Percentiles rank a stretch among this genome's conserved stretches.
phyloP scores from a whole-genome alignment of 2,888 invertebrate genomes.

The Meghimatium bilineatum region DNA sequence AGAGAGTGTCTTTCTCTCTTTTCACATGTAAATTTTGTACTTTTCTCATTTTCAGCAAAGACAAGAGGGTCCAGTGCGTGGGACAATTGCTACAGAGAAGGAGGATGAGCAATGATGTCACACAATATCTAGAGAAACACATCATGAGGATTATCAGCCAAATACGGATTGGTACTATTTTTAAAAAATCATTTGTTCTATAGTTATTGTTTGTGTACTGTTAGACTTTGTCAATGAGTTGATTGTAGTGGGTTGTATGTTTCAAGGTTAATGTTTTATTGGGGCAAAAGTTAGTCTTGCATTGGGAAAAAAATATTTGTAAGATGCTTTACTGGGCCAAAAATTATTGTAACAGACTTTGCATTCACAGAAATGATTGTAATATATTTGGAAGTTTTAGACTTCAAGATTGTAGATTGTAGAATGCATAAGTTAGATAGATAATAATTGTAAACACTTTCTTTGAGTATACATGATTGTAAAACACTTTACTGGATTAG shows the following conservation, averaged over 20 bases:
- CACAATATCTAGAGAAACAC: background rate
- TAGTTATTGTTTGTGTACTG: constrained; percentile 19
- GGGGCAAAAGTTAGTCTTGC: no score
- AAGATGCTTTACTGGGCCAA: no score
- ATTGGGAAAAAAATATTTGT: no score
- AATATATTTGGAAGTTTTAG: no score
- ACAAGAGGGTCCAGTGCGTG: constrained; percentile 50
- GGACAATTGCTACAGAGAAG: constrained; percentile 50
- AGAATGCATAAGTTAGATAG: no score
- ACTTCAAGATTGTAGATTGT: no score
- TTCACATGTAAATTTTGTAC: no score
- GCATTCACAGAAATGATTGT: no score
- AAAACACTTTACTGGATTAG: background rate
- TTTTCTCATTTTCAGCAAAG: constrained; percentile 50
- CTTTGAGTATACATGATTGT: background rate
- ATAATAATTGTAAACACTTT: no score
- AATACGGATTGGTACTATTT: constrained; percentile 1
- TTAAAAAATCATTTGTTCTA: constrained; percentile 1
- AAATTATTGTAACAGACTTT: no score
- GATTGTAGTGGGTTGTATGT: background rate
- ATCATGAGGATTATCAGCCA: background rate
- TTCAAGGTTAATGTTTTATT: background rate
- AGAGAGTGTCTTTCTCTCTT: no score
- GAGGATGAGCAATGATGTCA: constrained; percentile 51
- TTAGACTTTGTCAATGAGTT: background rate